Conservation (phyloP, 2,888 invertebrate genomes). For the Cremastinae sp. region DNA sequence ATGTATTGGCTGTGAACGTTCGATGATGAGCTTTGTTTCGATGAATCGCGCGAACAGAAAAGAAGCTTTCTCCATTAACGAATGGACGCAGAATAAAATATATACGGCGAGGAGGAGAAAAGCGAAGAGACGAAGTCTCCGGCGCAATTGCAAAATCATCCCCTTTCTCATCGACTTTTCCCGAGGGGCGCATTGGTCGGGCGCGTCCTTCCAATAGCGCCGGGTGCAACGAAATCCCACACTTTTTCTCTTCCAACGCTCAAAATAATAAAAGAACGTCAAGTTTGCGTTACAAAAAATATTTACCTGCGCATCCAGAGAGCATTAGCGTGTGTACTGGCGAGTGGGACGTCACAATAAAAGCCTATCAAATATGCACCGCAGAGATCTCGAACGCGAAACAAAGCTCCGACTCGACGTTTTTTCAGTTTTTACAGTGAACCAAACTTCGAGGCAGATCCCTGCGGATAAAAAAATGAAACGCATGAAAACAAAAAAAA, state of each 20-base stretch:
- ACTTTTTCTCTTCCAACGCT: neutral
- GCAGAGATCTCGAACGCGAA: no score
- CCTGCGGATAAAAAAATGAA: constrained; percentile 9
- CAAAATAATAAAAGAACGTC: constrained; percentile 45
- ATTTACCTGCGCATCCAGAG: neutral
- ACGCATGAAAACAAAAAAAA: constrained; percentile 8
- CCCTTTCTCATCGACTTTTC: constrained; percentile 39
- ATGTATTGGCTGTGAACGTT: neutral
- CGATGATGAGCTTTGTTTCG: no score
- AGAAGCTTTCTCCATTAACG: constrained; percentile 34
- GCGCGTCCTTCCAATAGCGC: constrained; percentile 3
- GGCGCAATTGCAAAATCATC: constrained; percentile 72
- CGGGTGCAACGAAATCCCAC: constrained; percentile 6
- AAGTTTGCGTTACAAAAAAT: constrained; percentile 41
- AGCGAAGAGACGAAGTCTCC: constrained; percentile 41
- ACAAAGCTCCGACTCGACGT: no score
- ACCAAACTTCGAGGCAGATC: constrained; percentile 7
- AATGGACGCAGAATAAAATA: constrained; percentile 63
- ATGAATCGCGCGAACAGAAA: no score
- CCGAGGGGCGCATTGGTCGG: neutral
- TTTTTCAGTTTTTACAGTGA: no score
- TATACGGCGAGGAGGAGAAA: constrained; percentile 56
- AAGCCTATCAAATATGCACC: neutral
- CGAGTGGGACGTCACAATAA: neutral
- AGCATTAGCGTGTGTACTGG: no score